Evolutionary conservation across 1,140 invertebrate genomes (phyloP), one percentile per base, ranked within the genome.

Genomic region (Halictus rubicundus): DNA sequence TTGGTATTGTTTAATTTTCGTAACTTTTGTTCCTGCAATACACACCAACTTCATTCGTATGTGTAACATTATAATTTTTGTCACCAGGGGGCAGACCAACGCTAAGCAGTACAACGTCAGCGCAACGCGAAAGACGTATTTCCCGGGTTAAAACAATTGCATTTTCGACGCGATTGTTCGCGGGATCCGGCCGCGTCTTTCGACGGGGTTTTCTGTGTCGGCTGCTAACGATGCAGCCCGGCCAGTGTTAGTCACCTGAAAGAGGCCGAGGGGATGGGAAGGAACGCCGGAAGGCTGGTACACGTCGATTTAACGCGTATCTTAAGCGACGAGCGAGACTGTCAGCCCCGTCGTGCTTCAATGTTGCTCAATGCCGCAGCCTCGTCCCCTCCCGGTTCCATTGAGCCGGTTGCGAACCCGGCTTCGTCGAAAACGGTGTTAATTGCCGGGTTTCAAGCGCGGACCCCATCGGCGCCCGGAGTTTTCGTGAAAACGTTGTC

Each of bases 321-420:
- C 68, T 78, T 64, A 65, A 78, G 14, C 76, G 69, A 14, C n/a
- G 23, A 65, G 57, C 77, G 49, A 54, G 46, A 54, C 65, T 42
- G 52, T 66, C 61, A 66, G 68, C 52, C 57, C 39, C n/a, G 60
- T 61, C 39, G 61, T 61, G 32, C 32, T 71, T 79, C 60, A 73
- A 32, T 32, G 72, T 79, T 79, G 65, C 70, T 73, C 77, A 64
- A 79, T 73, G 77, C 49, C 27, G 21, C 42, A 73, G 68, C 68
- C 21, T 60, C 21, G 27, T 21, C 32, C 32, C 32, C 32, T 4
- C 68, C 14, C 60, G 21, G 27, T 25, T 32, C 69, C 61, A 73
- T 79, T 72, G 69, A 49, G 39, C 16, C 69, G 70, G 65, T 65
- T 79, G 46, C 46, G 49, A 61, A 0, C n/a, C n/a, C 19, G 25